Evolutionary conservation across 2,888 invertebrate genomes (phyloP).

Genomic region (Gastracanthus pulcherrimus): DNA sequence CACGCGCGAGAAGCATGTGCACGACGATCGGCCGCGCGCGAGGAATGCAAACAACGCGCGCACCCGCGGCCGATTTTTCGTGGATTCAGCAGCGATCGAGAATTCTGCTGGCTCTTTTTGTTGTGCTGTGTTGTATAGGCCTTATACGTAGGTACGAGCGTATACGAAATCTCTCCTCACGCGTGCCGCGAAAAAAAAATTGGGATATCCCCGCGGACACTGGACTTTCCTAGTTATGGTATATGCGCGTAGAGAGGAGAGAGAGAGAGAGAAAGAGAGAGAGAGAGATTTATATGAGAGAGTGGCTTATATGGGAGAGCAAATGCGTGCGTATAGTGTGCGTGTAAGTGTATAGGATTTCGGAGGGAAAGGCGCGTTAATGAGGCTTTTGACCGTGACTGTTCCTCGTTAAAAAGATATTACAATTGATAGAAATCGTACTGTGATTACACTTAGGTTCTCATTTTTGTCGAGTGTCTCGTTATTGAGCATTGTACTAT

Average conservation of each 20-base stretch:
- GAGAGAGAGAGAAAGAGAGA: too few species aligned
- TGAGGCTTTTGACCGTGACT: conserved; percentile 31
- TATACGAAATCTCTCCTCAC: background rate
- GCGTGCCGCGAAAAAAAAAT: background rate
- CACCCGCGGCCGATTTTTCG: conserved; percentile 19
- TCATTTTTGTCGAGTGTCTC: background rate
- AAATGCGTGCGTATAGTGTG: too few species aligned
- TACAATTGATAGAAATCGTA: conserved; percentile 24
- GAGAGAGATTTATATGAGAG: too few species aligned
- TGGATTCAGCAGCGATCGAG: conserved; percentile 28
- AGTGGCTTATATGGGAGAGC: too few species aligned
- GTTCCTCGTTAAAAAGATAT: conserved; percentile 31
- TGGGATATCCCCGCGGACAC: conserved; percentile 12
- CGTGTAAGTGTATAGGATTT: background rate
- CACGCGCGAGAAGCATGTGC: conserved; percentile 42
- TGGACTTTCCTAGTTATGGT: too few species aligned
- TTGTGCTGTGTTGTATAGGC: background rate
- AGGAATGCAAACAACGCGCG: conserved; percentile 42
- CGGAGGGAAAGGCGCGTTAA: conserved; percentile 4
- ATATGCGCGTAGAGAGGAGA: too few species aligned
- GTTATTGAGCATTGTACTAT: background rate
- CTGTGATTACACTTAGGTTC: background rate
- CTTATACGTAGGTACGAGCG: background rate
- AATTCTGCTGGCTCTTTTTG: background rate
- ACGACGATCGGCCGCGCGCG: conserved; percentile 44